Evolutionary conservation across 2,797 vertebrate genomes (phyloP).

Genomic region (Sebastes aleutianus): DNA sequence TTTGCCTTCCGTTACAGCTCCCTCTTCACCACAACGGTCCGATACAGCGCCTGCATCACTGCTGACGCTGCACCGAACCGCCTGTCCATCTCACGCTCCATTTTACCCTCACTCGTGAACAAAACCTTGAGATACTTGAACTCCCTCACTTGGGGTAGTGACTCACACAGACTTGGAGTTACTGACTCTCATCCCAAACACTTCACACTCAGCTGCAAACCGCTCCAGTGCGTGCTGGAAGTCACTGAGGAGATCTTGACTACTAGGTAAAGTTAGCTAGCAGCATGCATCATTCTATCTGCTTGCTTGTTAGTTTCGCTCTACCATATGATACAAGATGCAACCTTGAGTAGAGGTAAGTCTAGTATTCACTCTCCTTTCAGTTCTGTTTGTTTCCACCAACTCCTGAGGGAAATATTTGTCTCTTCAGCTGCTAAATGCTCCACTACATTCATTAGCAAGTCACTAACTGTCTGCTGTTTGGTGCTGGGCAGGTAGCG

Average conservation of each 20-base stretch:
- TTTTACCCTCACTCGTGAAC: no score
- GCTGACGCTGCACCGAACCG: not conserved
- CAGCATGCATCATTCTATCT: not conserved
- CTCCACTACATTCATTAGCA: not conserved
- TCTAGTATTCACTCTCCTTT: not conserved
- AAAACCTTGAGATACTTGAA: no score
- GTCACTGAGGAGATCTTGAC: not conserved
- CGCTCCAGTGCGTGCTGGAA: not conserved
- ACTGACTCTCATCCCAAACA: not conserved
- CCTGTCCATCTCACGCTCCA: no score
- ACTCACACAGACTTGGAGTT: not conserved
- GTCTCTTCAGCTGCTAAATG: not conserved
- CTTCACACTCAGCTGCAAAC: not conserved
- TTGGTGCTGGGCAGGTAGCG: not conserved
- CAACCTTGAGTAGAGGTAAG: not conserved
- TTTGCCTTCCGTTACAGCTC: not conserved
- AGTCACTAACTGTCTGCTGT: not conserved
- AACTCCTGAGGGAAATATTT: not conserved
- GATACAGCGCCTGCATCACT: not conserved
- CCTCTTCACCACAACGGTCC: not conserved
- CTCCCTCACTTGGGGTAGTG: no score
- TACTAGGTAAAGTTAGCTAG: not conserved
- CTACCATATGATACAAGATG: not conserved
- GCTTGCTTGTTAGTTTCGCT: not conserved
- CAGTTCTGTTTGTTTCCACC: not conserved